phyloP scores from a whole-genome alignment of 1,140 invertebrate genomes.

The Neodiprion lecontei region DNA sequence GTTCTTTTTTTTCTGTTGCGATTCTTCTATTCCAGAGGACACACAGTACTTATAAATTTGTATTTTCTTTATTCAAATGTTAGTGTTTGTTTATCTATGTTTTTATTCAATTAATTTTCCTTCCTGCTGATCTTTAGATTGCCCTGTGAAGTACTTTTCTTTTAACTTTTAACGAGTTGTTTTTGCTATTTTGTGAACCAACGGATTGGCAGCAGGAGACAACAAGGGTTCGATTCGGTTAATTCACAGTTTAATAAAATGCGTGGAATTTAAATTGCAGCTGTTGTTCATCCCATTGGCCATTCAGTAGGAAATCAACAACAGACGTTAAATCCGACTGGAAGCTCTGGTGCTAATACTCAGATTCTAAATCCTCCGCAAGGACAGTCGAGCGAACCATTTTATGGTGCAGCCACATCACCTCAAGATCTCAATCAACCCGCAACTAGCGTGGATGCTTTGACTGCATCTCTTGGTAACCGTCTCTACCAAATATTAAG shows the following conservation, averaged over 20 bases:
- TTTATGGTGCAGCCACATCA: constrained; percentile 54
- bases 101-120: neutral
- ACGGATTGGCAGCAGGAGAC: neutral
- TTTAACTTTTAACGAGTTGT: constrained; percentile 30
- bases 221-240: constrained; percentile 20
- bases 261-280: constrained; percentile 36
- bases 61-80: too few species aligned
- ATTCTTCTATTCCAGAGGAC: constrained; percentile 11
- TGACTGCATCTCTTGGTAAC: constrained; percentile 50
- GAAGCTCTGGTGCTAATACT: constrained; percentile 42
- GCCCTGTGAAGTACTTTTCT: constrained; percentile 21
- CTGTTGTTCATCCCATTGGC: constrained; percentile 57
- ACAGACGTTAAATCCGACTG: constrained; percentile 46
- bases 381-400: constrained; percentile 50
- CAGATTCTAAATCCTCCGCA: constrained; percentile 54
- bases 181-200: constrained; percentile 19
- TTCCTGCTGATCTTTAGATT: neutral
- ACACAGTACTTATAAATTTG: too few species aligned
- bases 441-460: constrained; percentile 47
- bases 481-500: too few species aligned
- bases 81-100: too few species aligned
- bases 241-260: constrained; percentile 39
- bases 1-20: neutral
- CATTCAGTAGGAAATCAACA: constrained; percentile 56
- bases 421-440: constrained; percentile 58